phyloP scores from a whole-genome alignment of 2,888 invertebrate genomes.

The Aspidiotus destructor region DNA sequence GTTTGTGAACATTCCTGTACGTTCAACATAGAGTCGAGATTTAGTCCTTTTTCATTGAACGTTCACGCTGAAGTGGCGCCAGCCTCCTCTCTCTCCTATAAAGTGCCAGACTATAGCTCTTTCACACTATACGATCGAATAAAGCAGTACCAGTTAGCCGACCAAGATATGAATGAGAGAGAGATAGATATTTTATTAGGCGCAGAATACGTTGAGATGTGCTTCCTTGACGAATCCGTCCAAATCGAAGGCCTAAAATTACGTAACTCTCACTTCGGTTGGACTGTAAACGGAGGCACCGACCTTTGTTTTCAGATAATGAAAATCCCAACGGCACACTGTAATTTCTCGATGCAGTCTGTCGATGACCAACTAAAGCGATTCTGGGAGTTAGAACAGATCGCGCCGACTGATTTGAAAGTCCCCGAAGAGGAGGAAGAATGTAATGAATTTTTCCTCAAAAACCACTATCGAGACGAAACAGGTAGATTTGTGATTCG shows the following conservation, averaged over 20 bases:
- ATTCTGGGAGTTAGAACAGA: constrained; percentile 2
- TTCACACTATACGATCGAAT: not conserved
- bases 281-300: not conserved
- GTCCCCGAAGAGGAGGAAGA: not conserved
- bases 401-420: not conserved
- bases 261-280: not conserved
- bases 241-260: not conserved
- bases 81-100: not conserved
- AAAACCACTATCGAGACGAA: not conserved
- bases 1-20: not conserved
- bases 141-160: not conserved
- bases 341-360: not conserved
- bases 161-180: not conserved
- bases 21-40: not conserved
- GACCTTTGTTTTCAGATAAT: not conserved
- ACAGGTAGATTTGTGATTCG: not conserved
- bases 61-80: not conserved
- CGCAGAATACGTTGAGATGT: constrained; percentile 1
- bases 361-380: not conserved
- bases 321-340: not conserved
- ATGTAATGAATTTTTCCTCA: not conserved
- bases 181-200: constrained; percentile 2
- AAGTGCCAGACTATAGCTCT: not conserved
- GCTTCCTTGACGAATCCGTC: not conserved
- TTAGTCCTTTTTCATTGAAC: not conserved